Conservation (phyloP, 2,113 vertebrate species). For the Alces alces region DNA sequence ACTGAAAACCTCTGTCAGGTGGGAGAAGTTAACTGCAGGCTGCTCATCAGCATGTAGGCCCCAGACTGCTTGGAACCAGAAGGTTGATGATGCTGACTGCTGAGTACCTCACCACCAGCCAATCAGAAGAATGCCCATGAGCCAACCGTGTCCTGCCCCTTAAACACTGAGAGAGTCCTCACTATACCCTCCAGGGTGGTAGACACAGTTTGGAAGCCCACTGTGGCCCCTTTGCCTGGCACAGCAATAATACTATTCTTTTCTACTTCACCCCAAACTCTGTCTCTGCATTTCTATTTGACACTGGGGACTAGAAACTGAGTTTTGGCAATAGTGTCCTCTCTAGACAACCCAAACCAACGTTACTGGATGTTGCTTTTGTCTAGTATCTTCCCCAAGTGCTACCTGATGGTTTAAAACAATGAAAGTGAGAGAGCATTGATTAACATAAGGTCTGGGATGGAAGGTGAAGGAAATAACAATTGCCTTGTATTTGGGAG, state of each 20-base stretch:
- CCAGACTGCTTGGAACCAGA: neutral
- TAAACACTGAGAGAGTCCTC: neutral
- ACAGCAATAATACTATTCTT: neutral
- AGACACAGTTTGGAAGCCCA: neutral
- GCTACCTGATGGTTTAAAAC: neutral
- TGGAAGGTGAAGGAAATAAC: neutral
- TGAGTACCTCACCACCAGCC: neutral
- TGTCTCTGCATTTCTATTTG: neutral
- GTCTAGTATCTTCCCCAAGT: neutral
- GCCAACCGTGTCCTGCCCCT: neutral
- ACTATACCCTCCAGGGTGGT: neutral
- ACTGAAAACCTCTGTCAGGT: neutral
- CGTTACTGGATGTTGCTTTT: neutral
- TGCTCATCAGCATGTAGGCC: neutral
- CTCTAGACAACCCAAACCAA: neutral
- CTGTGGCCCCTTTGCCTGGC: neutral
- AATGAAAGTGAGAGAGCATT: neutral
- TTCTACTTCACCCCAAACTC: neutral
- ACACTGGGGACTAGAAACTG: neutral
- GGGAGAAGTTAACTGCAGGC: neutral
- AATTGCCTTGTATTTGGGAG: neutral
- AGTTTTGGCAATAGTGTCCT: neutral
- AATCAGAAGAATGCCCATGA: neutral
- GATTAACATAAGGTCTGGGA: neutral
- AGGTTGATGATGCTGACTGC: neutral